Evolutionary conservation across 2,888 invertebrate species (phyloP), one percentile per base, ranked within the genome.

Genomic region (Eupithecia insigniata): DNA sequence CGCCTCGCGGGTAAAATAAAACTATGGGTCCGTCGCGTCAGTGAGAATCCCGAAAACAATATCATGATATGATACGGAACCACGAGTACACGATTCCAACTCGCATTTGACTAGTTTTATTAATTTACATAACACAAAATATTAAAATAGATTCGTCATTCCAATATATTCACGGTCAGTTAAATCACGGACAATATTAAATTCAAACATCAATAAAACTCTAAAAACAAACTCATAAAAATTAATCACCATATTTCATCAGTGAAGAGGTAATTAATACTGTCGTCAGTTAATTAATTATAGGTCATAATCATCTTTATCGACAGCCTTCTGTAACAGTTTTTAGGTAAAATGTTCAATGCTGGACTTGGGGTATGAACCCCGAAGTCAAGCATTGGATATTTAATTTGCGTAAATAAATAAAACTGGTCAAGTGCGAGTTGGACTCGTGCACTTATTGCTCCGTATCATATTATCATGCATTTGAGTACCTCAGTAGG

Each of bases 151-250:
- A 43, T 68, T 67, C 30, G 34, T 67, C 61, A 61, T 67, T 62
- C 18, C 12, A 70, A 28, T 26, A n/a, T 34, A 46, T 34, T 69
- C 72, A 69, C 46, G 72, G 71, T 28, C 58, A 39, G 4, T 55
- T 43, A 39, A 51, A 51, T 60, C 67, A 66, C 66, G 66, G 55
- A 61, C 69, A 61, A 66, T 72, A 69, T 73, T 32, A 70, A 64
- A 71, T 73, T 70, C 51, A 67, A 68, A 51, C 39, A 10, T 7
- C 43, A 61, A 36, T 36, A 18, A 61, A 32, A 43, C 22, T 30
- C 43, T 51, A 61, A 69, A 72, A 72, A 72, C 66, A 72, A 69
- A 66, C 66, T 69, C 46, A 12, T 72, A 66, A 66, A 69, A 66
- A 22, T 61, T 18, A 51, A 72, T 68, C 58, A 66, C 51, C 43